Base-by-base conservation (phyloP, 1,140 invertebrate species). In the Bathynomus jamesi region DNA sequence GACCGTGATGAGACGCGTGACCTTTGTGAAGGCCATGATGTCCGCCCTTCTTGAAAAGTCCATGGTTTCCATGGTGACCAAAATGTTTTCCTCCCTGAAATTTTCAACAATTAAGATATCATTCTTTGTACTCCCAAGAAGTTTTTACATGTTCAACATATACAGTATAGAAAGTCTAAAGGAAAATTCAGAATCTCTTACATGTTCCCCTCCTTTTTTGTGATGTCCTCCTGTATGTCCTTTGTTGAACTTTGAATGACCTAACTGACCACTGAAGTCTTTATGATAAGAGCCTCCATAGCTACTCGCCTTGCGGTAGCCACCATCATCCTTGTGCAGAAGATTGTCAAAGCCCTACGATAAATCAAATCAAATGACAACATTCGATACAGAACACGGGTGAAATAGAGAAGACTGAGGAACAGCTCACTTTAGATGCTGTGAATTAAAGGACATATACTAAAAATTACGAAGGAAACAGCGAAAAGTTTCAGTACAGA, bases 161-260 rank as follows among this genome's bases (percentile, higher is more conserved):
- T 29, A 70, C 65, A 31, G 76, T 53, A 21, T 68, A 28, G 70
- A 76, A 64, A 25, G 69, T 7, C 7, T 40, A 40, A 40, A 40
- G 17, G 32, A 40, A n/a, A n/a, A n/a, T n/a, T n/a, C n/a, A n/a
- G n/a, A n/a, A n/a, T n/a, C 21, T 62, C 1, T 63, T 65, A 74
- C 74, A 29, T 70, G 30, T 25, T 73, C 62, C 30, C 66, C 61
- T 31, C 72, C 62, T 28, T 71, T 60, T 29, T 78, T 69, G 28
- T 78, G 73, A 27, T 78, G 66, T 31, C 77, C 71, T n/a, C 74
- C 74, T 28, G 71, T 78, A 40, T 77, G 63, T 7, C 75, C 68
- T 13, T 75, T 63, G 24, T 72, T 40, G 28, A 73, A 61, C 28
- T 67, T 63, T 70, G 76, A 46, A 4, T 67, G 30, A 28, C 75